Percentiles rank a stretch among this genome's conserved stretches.
These are phyloP conservation scores for Colossoma macropomum DNA, from an alignment of 2,113 vertebrate genomes.

Conservation along the genomic window DNA sequence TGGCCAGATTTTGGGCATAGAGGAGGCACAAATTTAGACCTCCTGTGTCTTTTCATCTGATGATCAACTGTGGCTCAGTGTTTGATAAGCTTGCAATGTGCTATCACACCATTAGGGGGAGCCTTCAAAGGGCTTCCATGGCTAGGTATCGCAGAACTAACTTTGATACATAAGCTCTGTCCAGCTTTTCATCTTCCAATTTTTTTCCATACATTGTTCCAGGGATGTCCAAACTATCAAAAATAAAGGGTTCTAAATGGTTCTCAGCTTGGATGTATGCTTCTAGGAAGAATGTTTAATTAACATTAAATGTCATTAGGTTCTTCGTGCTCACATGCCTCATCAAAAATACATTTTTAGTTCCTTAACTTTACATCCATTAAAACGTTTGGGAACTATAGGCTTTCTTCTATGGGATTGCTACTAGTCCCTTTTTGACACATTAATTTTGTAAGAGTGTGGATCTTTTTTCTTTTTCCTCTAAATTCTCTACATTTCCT, in stretches of 20 bases:
- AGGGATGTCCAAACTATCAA: background rate
- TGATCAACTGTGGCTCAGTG: background rate
- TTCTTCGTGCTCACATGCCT: too few relatives aligned
- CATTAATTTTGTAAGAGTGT: too few relatives aligned
- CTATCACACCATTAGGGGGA: slow-evolving; percentile 68
- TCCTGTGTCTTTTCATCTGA: slow-evolving; percentile 7
- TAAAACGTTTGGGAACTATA: too few relatives aligned
- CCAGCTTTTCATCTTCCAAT: background rate
- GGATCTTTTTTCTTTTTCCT: too few relatives aligned
- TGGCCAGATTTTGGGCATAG: background rate
- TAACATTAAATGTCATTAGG: too few relatives aligned
- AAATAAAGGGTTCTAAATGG: background rate
- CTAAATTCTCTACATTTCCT: too few relatives aligned
- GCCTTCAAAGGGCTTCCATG: slow-evolving; percentile 61
- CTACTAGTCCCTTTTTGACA: too few relatives aligned
- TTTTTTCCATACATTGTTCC: background rate
- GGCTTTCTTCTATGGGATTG: too few relatives aligned
- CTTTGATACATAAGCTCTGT: slow-evolving; percentile 14
- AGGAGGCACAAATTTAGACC: slow-evolving; percentile 4
- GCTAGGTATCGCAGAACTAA: background rate
- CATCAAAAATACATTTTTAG: too few relatives aligned
- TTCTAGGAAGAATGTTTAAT: background rate
- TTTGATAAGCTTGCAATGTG: slow-evolving; percentile 32
- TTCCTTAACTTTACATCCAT: too few relatives aligned
- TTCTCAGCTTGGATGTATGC: too few relatives aligned